Evolutionary conservation across 35 echinoderm and acorn worm genomes (phyloP), one percentile per base, ranked within the genome.

Genomic region (Amphiura filiformis): DNA sequence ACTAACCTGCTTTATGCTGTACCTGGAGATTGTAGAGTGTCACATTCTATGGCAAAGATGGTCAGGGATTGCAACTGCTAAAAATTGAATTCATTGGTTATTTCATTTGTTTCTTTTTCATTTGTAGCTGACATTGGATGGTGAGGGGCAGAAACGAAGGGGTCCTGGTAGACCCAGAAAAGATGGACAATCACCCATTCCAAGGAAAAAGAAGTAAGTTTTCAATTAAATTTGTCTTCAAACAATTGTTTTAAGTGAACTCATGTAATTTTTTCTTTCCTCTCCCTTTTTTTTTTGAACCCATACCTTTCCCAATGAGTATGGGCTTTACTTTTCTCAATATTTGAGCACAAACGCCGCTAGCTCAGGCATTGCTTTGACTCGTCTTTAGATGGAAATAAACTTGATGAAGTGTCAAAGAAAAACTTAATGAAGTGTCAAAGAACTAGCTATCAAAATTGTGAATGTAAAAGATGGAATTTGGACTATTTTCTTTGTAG

Each of bases 121-220:
- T 28, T 30, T 35, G 14, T 37, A 85, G 83, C 65, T 44, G n/a
- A 9, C 83, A 56, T 34, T 84, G 61, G 83, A 85, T 75, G 83
- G 61, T 70, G 61, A 85, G 65, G 83, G 57, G 1, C 56, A 56
- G 64, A 85, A 36, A 37, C 83, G 83, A 34, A 31, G 83, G 64
- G 83, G 83, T 61, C 83, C 47, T 37, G 83, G 83, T 1, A 56
- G 83, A 85, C 83, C 83, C 83, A 56, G 83, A 61, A 85, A 85
- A 85, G 83, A 85, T 65, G 83, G 83, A 85, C 56, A 61, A 56
- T 85, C 83, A 37, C 83, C 83, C 14, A 61, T 85, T 33, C 83
- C 83, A 11, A 56, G 83, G 18, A 85, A 56, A 85, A 56, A 37
- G 44, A 85, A 40, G 83, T 85, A 85, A 7, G 39, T 84, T 38